Conservation (phyloP, 30 jellyfish, hydroid and myxozoan genomes). For the Turritopsis dohrnii region DNA sequence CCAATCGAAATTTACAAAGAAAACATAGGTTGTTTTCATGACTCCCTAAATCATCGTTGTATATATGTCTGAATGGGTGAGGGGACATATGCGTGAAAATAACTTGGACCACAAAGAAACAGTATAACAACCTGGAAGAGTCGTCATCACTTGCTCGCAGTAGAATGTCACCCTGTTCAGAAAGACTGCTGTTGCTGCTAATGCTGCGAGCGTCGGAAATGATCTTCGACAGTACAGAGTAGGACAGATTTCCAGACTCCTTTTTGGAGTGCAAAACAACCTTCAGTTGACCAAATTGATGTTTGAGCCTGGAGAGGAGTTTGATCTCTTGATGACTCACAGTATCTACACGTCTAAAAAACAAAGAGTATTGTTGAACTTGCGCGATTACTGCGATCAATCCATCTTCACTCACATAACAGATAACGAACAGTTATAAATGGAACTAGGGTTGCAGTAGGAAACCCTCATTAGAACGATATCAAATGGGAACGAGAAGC, state of each 20-base stretch:
- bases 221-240: slow-evolving; percentile 49
- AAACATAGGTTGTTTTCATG: no score
- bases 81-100: background rate
- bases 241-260: slow-evolving; percentile 51
- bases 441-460: no score
- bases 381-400: no score
- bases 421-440: no score
- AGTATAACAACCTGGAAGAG: background rate
- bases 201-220: slow-evolving; percentile 47
- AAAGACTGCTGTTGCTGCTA: no score
- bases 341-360: slow-evolving; percentile 10
- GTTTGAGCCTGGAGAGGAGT: slow-evolving; percentile 31
- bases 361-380: background rate
- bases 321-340: background rate
- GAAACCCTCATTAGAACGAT: no score
- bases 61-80: no score
- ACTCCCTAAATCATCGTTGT: no score
- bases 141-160: background rate
- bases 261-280: slow-evolving; percentile 45
- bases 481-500: no score
- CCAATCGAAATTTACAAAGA: no score
- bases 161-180: slow-evolving; percentile 46
- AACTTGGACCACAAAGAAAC: background rate
- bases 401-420: no score
- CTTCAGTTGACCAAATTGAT: slow-evolving; percentile 64